phyloP scores from a whole-genome alignment of 2,113 vertebrate genomes.

The Lophochroa leadbeateri region DNA sequence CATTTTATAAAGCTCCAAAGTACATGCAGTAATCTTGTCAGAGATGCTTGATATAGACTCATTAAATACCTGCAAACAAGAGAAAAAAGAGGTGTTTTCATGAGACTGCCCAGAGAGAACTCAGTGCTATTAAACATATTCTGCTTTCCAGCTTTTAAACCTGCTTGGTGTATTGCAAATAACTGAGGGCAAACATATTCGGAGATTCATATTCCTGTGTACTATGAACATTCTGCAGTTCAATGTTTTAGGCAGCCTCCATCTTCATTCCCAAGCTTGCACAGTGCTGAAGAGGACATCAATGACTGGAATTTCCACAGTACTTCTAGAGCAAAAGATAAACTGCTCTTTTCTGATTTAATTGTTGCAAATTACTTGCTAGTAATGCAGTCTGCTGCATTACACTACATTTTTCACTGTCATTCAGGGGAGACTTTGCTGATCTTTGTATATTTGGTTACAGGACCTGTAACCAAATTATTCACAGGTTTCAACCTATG shows the following conservation, averaged over 20 bases:
- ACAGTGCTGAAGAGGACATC: neutral
- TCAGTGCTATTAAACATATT: neutral
- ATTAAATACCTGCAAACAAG: slow-evolving; percentile 79
- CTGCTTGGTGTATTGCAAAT: neutral
- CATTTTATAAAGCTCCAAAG: slow-evolving; percentile 85
- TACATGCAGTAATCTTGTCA: slow-evolving; percentile 86
- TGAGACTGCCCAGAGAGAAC: neutral
- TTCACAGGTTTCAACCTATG: neutral
- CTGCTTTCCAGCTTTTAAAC: neutral
- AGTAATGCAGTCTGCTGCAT: neutral
- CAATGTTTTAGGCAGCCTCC: neutral
- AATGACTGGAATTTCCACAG: neutral
- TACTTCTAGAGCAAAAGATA: neutral
- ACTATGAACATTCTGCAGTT: neutral
- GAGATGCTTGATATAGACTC: slow-evolving; percentile 78
- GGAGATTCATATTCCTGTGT: neutral
- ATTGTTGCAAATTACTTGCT: neutral
- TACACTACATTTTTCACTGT: neutral
- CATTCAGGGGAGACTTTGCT: neutral
- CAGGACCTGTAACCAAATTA: neutral
- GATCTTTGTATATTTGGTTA: neutral
- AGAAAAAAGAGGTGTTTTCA: neutral
- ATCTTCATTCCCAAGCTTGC: neutral
- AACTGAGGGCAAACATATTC: neutral
- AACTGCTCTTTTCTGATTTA: neutral